Percentiles rank a stretch among this genome's conserved stretches.
These are phyloP conservation scores for Dimorphilus gyrociliatus DNA, from an alignment of 2,888 invertebrate genomes.

Conservation along the genomic window DNA sequence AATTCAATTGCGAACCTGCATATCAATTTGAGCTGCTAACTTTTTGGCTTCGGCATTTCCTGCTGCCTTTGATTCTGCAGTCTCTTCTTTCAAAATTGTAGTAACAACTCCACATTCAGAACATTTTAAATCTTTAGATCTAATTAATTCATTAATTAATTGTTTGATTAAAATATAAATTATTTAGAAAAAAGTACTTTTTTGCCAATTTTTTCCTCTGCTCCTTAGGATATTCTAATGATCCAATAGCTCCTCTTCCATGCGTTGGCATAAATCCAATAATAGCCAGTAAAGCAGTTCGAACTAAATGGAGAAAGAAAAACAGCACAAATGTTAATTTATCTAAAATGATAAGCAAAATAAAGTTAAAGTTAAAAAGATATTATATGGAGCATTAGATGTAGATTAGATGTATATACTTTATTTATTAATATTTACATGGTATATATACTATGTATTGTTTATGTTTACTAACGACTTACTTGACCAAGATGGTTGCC, in stretches of 20 bases:
- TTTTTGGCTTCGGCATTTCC: conserved; percentile 36
- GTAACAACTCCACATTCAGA: conserved; percentile 47
- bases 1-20: conserved; percentile 18
- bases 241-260: conserved; percentile 73
- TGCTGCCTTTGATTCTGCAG: conserved; percentile 24
- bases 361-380: too few species aligned
- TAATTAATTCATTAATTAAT: too few species aligned
- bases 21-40: conserved; percentile 36
- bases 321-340: neutral
- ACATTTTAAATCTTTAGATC: conserved; percentile 50
- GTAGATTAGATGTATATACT: too few species aligned
- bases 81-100: conserved; percentile 39
- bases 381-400: too few species aligned
- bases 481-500: conserved; percentile 92
- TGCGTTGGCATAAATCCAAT: conserved; percentile 84
- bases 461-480: conserved; percentile 14
- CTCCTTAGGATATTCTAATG: conserved; percentile 67
- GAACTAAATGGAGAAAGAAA: conserved; percentile 43
- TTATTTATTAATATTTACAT: too few species aligned
- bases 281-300: conserved; percentile 73
- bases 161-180: conserved; percentile 1
- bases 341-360: too few species aligned
- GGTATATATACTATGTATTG: too few species aligned
- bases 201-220: conserved; percentile 63
- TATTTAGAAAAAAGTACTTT: conserved; percentile 41